Evolutionary conservation across 2,888 invertebrate species (phyloP), one percentile per base, ranked within the genome.

Genomic region (Polydrusus tereticollis): DNA sequence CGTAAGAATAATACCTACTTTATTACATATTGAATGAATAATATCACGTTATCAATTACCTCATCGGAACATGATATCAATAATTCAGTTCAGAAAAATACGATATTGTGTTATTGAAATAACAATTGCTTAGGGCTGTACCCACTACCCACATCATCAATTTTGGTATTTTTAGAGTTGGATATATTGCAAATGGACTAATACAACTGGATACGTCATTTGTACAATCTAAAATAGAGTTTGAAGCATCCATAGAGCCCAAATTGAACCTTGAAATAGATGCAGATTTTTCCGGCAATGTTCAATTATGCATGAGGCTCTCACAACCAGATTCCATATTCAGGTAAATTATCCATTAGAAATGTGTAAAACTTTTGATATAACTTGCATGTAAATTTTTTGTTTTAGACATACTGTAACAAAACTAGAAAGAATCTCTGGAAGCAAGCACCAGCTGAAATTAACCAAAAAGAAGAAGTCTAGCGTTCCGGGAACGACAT

Each of bases 251-350:
- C 0, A 86, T 91, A 36, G 92, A 93, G 79, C 92, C 93, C 0
- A 90, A 90, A 80, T 86, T 95, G 14, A 89, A 90, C 78, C 87
- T 94, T 60, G 87, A 90, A 50, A 92, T 93, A 0, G 91, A 95
- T 81, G 88, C 94, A 36, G 93, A 95, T 80, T 95, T 95, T 82
- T 92, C 91, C 60, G 89, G 90, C 18, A 89, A 89, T 66, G 89
- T 92, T n/a, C 90, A 91, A 77, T 86, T 94, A 63, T 95, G 95
- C 83, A 89, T 95, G 87, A 91, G 92, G 81, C 88, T 95, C 12
- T 89, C 88, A 55, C 91, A 93, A 78, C 93, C 93, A 1, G 88
- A 91, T 69, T 88, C 91, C 20, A 77, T 86, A 4, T 86, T 91
- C 69, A 89, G 87, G 92, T 92, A 84, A 86, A 82, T 78, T 60